Base-by-base conservation (phyloP, 2,888 invertebrate genomes). In the Alviniconcha strummeri region DNA sequence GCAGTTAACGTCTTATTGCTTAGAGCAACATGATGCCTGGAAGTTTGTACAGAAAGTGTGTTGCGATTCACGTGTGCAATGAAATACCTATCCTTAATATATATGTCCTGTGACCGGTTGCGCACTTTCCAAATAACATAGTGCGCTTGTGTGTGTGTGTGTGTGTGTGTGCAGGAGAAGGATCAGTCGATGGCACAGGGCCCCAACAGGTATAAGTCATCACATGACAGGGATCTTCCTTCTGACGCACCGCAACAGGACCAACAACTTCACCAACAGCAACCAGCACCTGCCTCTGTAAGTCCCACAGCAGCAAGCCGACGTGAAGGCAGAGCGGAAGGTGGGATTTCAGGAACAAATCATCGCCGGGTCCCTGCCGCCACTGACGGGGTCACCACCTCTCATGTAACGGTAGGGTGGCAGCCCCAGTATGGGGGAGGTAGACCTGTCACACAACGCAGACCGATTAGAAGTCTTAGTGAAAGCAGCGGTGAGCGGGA, bases 161-260 rank as follows among this genome's bases (percentile, higher is more conserved):
- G 60, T 69, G n/a, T 69, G 13, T 69, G 11, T 19, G 15, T 57
- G 8, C 80, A 79, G 74, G 80, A 74, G 79, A 72, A 79, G 80
- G 79, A 83, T 8, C 83, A 83, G 88, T 90, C 90, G 86, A 90
- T 90, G 90, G 90, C 90, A 89, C 89, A 90, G 86, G 90, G 90
- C 85, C 88, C 90, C 86, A 89, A 87, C 85, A 88, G 89, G 80
- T 79, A 86, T 81, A 90, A 89, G 85, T 79, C 87, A 71, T 80
- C 84, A 85, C 87, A 86, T 86, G 88, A 88, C 82, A 88, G 87
- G 85, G 85, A 84, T 5, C 71, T 69, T 52, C 52, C 80, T 69
- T 79, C 78, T 9, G 77, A 77, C 54, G 81, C 78, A 72, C 55
- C 60, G 17, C 80, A 72, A 54, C 80, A 84, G 67, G 81, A 77